Percentiles rank a stretch among this genome's conserved stretches.
Evolutionary conservation across 2,113 vertebrate species (phyloP).

Genomic region (Spheniscus mendiculus): DNA sequence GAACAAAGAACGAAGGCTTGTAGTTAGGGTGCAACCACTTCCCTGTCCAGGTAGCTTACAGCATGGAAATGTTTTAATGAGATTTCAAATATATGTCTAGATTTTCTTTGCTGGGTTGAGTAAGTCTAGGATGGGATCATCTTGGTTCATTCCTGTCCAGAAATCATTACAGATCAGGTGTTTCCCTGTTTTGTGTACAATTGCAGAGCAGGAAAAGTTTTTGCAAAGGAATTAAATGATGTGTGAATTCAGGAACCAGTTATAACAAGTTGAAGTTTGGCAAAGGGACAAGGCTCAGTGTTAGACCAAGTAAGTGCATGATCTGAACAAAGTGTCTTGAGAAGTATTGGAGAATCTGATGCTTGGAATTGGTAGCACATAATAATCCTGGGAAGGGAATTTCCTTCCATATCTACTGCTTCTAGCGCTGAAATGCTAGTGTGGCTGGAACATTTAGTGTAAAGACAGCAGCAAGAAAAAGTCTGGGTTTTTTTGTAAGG

Average conservation of each 20-base stretch:
- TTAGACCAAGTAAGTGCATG: slow-evolving; percentile 66
- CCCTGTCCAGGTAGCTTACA: not conserved
- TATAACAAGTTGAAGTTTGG: slow-evolving; percentile 8
- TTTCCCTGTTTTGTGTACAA: not conserved
- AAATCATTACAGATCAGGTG: not conserved
- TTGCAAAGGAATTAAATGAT: slow-evolving; percentile 38
- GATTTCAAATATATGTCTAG: not conserved
- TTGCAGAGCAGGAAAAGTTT: not conserved
- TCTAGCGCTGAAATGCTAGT: not conserved
- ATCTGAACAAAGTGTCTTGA: not conserved
- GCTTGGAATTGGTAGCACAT: not conserved
- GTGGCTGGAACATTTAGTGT: not conserved
- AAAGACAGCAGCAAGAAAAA: not conserved
- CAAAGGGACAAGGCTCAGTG: slow-evolving; percentile 48
- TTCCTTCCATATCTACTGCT: rapidly evolving
- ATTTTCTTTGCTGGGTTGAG: not conserved
- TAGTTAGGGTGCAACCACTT: not conserved
- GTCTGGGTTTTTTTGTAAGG: rapidly evolving
- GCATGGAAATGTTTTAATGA: not conserved
- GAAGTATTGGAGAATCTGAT: not conserved
- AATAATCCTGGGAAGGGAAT: not conserved
- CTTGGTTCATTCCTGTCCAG: not conserved
- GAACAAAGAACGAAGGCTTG: not conserved
- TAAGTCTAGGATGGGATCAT: not conserved
- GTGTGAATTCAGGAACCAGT: not conserved